A percentile compares a stretch with the other conserved stretches of the same genome.
These are phyloP conservation scores for Gorilla gorilla DNA, from an alignment of 2,113 vertebrate species.

Conservation along the genomic window DNA sequence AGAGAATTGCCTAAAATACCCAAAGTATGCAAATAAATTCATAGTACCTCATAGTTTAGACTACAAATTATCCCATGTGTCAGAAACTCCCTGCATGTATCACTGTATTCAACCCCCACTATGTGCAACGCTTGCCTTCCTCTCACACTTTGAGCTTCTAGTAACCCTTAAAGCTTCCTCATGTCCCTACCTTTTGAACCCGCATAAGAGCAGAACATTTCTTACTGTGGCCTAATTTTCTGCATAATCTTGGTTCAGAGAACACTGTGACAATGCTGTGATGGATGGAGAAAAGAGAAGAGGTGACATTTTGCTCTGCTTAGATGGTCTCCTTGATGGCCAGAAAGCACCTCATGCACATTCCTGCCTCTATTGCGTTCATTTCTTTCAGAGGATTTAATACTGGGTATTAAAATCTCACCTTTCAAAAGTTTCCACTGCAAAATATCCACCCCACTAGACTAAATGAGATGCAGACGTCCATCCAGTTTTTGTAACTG, in stretches of 20 bases:
- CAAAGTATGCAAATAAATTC: not conserved
- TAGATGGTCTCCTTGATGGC: not conserved
- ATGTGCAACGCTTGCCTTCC: not conserved
- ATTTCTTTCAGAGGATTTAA: not conserved
- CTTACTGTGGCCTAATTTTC: not conserved
- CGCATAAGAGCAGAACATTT: not conserved
- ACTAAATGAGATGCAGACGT: not conserved
- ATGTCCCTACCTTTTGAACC: not conserved
- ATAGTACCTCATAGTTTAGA: not conserved
- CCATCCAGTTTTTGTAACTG: not conserved
- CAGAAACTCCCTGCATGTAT: not conserved
- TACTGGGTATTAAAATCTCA: not conserved
- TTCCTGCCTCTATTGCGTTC: not conserved
- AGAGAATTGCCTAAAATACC: constrained; percentile 30
- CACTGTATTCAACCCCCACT: not conserved
- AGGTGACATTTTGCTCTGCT: not conserved
- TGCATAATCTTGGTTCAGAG: not conserved
- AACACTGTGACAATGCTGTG: not conserved
- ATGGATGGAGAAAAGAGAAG: not conserved
- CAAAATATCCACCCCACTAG: not conserved
- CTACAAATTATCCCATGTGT: not conserved
- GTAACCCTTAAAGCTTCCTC: not conserved
- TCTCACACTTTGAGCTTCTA: not conserved
- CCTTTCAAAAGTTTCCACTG: not conserved
- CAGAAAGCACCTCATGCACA: not conserved